These are phyloP conservation scores for Cheilinus undulatus DNA, from an alignment of 2,113 vertebrate species.

Conservation along the genomic window DNA sequence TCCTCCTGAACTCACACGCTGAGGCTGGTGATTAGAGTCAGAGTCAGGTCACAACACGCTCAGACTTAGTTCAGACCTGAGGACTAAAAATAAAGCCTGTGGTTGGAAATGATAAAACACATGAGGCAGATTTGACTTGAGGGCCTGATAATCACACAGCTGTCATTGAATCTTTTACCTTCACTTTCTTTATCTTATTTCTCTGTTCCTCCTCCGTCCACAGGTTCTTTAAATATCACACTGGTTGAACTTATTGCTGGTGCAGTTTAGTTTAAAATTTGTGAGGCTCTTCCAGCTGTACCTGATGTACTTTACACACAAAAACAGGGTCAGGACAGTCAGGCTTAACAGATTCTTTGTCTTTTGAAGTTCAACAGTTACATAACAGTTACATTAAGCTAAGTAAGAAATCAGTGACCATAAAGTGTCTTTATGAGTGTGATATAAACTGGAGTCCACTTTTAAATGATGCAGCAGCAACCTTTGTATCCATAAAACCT, in stretches of 20 bases:
- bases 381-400: constrained; percentile 15
- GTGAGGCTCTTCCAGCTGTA: constrained; percentile 3
- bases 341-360: constrained; percentile 18
- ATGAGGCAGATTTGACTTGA: constrained; percentile 24
- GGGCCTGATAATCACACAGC: neutral
- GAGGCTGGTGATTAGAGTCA: constrained; percentile 7
- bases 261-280: constrained; percentile 1
- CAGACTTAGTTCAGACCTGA: neutral
- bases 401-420: neutral
- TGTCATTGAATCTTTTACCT: constrained; percentile 21
- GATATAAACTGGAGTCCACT: neutral
- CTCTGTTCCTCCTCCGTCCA: neutral
- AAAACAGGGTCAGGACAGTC: constrained; percentile 15
- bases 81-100: constrained; percentile 15
- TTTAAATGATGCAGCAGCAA: neutral
- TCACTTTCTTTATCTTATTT: constrained; percentile 39
- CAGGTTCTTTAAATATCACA: constrained; percentile 55
- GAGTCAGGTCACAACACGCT: neutral
- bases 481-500: neutral
- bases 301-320: constrained; percentile 22
- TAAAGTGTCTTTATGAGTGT: constrained; percentile 1
- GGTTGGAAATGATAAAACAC: constrained; percentile 23
- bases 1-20: constrained; percentile 1
- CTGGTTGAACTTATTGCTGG: constrained; percentile 51
- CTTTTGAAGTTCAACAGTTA: constrained; percentile 26